Conservation (phyloP, 2,113 vertebrate genomes). For the Oryzias curvinotus region DNA sequence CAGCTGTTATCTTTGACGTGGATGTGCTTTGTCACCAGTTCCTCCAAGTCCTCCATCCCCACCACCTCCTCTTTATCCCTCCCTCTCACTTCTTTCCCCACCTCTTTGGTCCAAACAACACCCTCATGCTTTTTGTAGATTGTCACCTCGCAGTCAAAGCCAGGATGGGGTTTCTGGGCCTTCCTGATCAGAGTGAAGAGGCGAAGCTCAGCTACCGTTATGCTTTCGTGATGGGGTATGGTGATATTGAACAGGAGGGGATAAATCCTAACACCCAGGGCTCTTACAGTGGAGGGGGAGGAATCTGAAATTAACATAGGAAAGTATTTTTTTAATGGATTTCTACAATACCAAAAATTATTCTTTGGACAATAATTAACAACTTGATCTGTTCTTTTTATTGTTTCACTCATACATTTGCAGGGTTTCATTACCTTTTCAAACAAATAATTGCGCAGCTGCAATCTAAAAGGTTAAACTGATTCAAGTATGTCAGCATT, state of each 20-base stretch:
- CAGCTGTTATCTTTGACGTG: constrained; percentile 84
- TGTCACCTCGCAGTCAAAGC: constrained; percentile 84
- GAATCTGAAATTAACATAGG: constrained; percentile 80
- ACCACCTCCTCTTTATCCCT: constrained; percentile 54
- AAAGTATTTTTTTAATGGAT: constrained; percentile 10
- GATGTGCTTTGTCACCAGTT: constrained; percentile 83
- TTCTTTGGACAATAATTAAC: too few species aligned
- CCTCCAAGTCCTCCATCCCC: constrained; percentile 71
- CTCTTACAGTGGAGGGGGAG: constrained; percentile 73
- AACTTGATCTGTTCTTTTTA: too few species aligned
- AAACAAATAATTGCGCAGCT: too few species aligned
- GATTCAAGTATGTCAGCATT: too few species aligned
- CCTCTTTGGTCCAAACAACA: constrained; percentile 56
- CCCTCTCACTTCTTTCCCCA: constrained; percentile 48
- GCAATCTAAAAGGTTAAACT: too few species aligned
- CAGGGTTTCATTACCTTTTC: too few species aligned
- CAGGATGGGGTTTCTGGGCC: constrained; percentile 75
- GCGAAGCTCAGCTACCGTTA: constrained; percentile 87
- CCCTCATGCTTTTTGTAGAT: constrained; percentile 79
- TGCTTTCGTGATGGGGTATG: constrained; percentile 85
- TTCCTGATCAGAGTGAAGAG: constrained; percentile 84
- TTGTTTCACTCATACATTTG: too few species aligned
- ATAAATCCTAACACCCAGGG: constrained; percentile 78
- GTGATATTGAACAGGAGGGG: constrained; percentile 93
- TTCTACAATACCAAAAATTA: not conserved